These are phyloP conservation scores for Epistrophella euchroma DNA, from an alignment of 2,888 invertebrate genomes.

Conservation along the genomic window DNA sequence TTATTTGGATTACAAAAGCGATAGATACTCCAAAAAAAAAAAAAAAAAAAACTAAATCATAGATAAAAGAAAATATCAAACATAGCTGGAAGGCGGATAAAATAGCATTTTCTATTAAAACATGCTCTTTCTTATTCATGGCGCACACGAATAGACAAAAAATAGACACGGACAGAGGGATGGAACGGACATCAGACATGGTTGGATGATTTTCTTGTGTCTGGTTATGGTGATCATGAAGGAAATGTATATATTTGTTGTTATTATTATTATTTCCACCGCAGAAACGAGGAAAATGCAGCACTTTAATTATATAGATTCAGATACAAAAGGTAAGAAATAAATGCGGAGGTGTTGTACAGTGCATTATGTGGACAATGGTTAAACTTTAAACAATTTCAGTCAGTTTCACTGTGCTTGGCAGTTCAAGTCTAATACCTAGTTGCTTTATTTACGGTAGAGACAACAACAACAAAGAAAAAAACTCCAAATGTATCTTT, in stretches of 20 bases:
- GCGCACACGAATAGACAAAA: background rate
- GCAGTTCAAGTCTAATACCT: constrained; percentile 19
- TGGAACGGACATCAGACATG: constrained; percentile 37
- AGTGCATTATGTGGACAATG: constrained; percentile 39
- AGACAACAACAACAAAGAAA: constrained; percentile 9
- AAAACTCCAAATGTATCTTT: background rate
- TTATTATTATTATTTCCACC: constrained; percentile 13
- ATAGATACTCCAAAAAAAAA: background rate
- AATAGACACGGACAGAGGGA: background rate
- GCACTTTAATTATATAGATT: constrained; percentile 37
- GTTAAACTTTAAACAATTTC: constrained; percentile 32
- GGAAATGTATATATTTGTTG: constrained; percentile 13
- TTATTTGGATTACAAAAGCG: constrained; percentile 56
- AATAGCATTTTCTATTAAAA: constrained; percentile 53
- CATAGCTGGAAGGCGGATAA: constrained; percentile 39
- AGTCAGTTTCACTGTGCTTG: constrained; percentile 6
- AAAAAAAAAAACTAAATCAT: constrained; percentile 45
- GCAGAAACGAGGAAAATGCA: constrained; percentile 40
- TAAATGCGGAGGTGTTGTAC: constrained; percentile 50
- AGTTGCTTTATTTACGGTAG: constrained; percentile 11
- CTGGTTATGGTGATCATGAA: constrained; percentile 33
- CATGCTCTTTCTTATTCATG: constrained; percentile 45
- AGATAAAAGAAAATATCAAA: constrained; percentile 56
- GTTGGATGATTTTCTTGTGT: constrained; percentile 65
- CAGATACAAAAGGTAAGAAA: background rate